Conservation (phyloP, 1,140 invertebrate genomes). For the Zaprionus africanus region DNA sequence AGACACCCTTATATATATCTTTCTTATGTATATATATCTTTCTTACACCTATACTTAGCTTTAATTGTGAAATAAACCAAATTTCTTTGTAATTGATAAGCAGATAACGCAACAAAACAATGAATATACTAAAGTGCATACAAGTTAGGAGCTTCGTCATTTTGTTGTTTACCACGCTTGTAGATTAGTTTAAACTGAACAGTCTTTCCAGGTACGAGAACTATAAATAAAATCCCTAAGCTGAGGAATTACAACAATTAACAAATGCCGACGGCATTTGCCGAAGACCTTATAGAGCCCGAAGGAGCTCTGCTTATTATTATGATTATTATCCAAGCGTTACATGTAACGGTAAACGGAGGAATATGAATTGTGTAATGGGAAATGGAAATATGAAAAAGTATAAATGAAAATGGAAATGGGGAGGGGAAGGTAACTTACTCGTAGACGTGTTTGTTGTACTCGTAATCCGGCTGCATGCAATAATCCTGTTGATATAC, state of each 20-base stretch:
- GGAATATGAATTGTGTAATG: not conserved
- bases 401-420: not conserved
- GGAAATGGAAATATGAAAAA: not conserved
- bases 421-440: slow-evolving; percentile 48
- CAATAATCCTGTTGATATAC: slow-evolving; percentile 83
- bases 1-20: no score
- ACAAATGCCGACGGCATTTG: not conserved
- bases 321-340: slow-evolving; percentile 29
- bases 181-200: not conserved
- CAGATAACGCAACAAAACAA: not conserved
- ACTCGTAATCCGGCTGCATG: slow-evolving; percentile 83
- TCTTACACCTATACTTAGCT: no score
- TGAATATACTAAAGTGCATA: not conserved
- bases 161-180: not conserved
- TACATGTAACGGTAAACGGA: not conserved
- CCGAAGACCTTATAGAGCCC: slow-evolving; percentile 1
- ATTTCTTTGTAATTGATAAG: not conserved
- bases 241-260: no score
- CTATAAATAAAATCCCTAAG: not conserved
- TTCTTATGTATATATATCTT: no score
- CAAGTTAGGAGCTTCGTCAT: not conserved
- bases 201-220: not conserved
- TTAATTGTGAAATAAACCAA: not conserved
- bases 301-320: not conserved
- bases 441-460: slow-evolving; percentile 83